Percentiles rank a stretch among this genome's conserved stretches.
These are phyloP conservation scores for Glyphotaelius pellucidus DNA, from an alignment of 2,888 invertebrate species.

Conservation along the genomic window DNA sequence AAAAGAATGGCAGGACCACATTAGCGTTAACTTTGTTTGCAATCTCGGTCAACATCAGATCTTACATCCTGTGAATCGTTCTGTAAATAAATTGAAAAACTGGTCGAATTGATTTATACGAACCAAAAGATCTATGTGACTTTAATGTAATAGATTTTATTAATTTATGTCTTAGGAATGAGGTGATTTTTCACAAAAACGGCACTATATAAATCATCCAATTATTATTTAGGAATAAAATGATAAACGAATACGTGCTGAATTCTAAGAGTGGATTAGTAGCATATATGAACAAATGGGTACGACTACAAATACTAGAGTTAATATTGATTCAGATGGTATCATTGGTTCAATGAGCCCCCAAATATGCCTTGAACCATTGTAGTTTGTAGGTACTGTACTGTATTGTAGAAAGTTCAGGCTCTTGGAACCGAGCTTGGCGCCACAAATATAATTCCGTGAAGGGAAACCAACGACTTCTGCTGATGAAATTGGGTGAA, in stretches of 20 bases:
- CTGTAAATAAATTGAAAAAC: too few relatives aligned
- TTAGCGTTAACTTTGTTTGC: not conserved
- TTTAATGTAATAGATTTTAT: not conserved
- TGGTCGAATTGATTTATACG: not conserved
- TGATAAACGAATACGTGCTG: not conserved
- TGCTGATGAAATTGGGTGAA: constrained; percentile 49
- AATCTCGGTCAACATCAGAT: not conserved
- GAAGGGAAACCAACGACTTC: constrained; percentile 48
- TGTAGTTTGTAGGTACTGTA: not conserved
- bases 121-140: not conserved
- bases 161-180: not conserved
- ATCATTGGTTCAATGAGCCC: constrained; percentile 24
- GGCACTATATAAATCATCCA: too few relatives aligned
- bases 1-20: not conserved
- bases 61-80: too few relatives aligned
- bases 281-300: not conserved
- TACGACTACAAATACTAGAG: not conserved
- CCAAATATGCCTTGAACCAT: constrained; percentile 15
- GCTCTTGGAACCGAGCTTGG: constrained; percentile 25
- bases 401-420: constrained; percentile 37
- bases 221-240: too few relatives aligned
- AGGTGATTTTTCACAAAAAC: too few relatives aligned
- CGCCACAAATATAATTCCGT: constrained; percentile 37
- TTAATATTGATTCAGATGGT: constrained; percentile 33
- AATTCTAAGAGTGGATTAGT: not conserved